These are phyloP conservation scores for Vannuccia rotundouncinata DNA, from an alignment of 2,888 invertebrate species.

Conservation along the genomic window DNA sequence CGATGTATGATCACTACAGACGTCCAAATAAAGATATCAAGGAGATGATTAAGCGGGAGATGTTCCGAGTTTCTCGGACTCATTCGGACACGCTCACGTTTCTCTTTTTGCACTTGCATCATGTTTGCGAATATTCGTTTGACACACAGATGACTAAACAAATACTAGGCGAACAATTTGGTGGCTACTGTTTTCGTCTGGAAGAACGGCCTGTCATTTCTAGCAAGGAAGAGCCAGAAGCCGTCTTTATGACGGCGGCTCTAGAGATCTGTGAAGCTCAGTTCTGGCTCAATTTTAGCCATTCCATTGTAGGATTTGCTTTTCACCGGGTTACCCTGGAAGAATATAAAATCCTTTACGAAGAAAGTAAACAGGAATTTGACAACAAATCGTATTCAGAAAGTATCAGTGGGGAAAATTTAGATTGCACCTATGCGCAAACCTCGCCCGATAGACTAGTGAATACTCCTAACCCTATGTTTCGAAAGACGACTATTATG, in stretches of 20 bases:
- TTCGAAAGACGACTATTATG: too few relatives aligned
- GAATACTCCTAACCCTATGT: too few relatives aligned
- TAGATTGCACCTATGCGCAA: too few relatives aligned
- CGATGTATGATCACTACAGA: not conserved
- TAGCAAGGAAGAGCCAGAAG: not conserved
- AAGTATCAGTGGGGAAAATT: too few relatives aligned
- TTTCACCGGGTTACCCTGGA: not conserved
- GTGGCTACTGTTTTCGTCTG: not conserved
- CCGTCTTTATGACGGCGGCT: not conserved
- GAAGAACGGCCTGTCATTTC: not conserved
- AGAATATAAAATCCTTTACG: too few relatives aligned
- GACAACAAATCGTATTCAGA: too few relatives aligned
- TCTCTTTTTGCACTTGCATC: not conserved
- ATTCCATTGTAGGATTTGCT: not conserved
- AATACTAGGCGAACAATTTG: not conserved
- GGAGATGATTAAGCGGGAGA: not conserved
- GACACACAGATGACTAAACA: not conserved
- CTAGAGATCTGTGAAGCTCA: not conserved
- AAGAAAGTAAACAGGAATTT: too few relatives aligned
- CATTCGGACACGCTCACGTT: not conserved
- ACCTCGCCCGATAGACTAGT: too few relatives aligned
- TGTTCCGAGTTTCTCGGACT: not conserved
- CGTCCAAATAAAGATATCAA: not conserved
- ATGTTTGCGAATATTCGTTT: not conserved
- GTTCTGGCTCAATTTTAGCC: slow-evolving; percentile 6